A percentile compares a stretch with the other conserved stretches of the same genome.
These are phyloP conservation scores for Endotricha flammealis DNA, from an alignment of 2,888 invertebrate genomes.

Conservation along the genomic window DNA sequence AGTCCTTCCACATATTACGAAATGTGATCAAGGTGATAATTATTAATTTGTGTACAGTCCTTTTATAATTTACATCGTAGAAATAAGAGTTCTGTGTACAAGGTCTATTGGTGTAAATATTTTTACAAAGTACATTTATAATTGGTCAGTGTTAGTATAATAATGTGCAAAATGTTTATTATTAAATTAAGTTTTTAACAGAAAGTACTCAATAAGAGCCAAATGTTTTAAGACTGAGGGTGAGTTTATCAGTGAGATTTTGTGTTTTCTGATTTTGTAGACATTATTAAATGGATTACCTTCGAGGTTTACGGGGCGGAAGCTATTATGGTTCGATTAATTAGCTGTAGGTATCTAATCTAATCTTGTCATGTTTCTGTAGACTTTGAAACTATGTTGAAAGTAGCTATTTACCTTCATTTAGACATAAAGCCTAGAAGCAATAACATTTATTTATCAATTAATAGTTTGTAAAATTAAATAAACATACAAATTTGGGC, in stretches of 20 bases:
- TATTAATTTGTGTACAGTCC: conserved; percentile 41
- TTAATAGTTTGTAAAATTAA: conserved; percentile 17
- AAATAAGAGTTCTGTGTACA: conserved; percentile 37
- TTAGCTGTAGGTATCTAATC: conserved; percentile 2
- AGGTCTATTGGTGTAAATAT: conserved; percentile 47
- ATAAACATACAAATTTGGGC: conserved; percentile 24
- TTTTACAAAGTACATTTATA: conserved; percentile 26
- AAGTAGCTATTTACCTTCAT: not conserved
- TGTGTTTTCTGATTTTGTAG: conserved; percentile 21
- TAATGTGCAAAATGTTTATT: conserved; percentile 26
- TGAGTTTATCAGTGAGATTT: conserved; percentile 50
- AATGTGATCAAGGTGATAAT: conserved; percentile 66
- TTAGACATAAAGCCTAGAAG: conserved; percentile 15
- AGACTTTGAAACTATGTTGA: not conserved
- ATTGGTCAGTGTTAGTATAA: conserved; percentile 34
- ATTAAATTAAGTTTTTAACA: conserved; percentile 36
- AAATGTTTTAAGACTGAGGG: conserved; percentile 76
- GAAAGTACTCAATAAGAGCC: conserved; percentile 69
- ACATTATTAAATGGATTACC: not conserved
- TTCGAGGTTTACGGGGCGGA: too few relatives aligned
- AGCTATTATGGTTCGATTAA: conserved; percentile 4
- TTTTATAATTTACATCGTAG: conserved; percentile 42
- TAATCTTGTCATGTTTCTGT: conserved; percentile 1
- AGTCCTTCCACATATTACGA: conserved; percentile 55
- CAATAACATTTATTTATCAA: conserved; percentile 20